Evolutionary conservation across 2,113 vertebrate species (phyloP), one percentile per base, ranked within the genome.

Genomic region (Epinephelus moara): DNA sequence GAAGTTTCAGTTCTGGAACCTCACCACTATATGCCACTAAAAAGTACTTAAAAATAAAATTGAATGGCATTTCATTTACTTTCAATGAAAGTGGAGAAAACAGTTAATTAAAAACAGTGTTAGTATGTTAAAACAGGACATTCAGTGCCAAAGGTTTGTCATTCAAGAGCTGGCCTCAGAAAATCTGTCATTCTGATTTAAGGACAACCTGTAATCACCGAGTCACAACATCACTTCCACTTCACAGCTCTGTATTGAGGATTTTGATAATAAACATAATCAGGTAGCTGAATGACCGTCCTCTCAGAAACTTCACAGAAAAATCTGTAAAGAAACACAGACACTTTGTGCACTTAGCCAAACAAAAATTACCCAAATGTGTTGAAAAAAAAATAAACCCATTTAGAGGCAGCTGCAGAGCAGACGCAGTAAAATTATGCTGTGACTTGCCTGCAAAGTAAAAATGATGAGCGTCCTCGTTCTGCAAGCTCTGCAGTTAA

Each of bases 361-460:
- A 86, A 85, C 76, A 80, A 63, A 82, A 88, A 80, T 85, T 60
- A 83, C 55, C 72, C 52, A 78, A 69, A 88, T n/a, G 66, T 83
- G 76, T 62, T 89, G 70, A 88, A 84, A 88, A 85, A 85, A 69
- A 88, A 85, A 84, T 71, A 76, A 75, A 81, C 37, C 75, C 60
- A 82, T 89, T 89, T 82, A 49, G 73, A 70, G 18, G 40, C 76
- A 79, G 85, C 81, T 88, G 82, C 70, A 61, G 60, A 89, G 56
- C 69, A 75, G 79, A 84, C 21, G 9, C 74, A 61, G 75, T 82
- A 33, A 79, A 91, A 90, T 81, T 14, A 86, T 80, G 77, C 83
- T 80, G 83, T 87, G 89, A 87, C 78, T 89, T 50, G 78, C 86
- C 69, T 63, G 50, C 81, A 86, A 85, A 90, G 84, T 85, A 60